Base-by-base conservation (phyloP, 1,140 invertebrate species). In the Diuraphis noxia region DNA sequence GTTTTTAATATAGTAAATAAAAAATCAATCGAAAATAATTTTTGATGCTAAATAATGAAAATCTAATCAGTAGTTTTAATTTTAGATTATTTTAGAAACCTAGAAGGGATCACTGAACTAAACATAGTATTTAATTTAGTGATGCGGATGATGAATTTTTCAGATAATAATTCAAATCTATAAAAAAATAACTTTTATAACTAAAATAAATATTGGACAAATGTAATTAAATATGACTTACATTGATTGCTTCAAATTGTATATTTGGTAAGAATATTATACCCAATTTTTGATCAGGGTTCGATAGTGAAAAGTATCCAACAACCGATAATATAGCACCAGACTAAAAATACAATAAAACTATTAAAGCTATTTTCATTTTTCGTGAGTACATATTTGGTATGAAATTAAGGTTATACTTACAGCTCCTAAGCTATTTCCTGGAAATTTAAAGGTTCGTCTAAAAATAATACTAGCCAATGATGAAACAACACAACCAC, bases 291-390 rank as follows among this genome's bases (percentile, higher is more conserved):
- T 96, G 96, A 92, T 99, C 96, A 81, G 98, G 98, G 94, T 96
- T 97, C 93, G 96, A 95, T 43, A 96, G 95, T 94, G 98, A 99
- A 23, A 98, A 96, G 93, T 97, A 98, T 52, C 96, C 97, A 87
- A 99, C 93, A 38, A 99, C 94, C 23, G 96, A 96, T 96, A 99
- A 97, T 92, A 99, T 97, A 84, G 98, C 98, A 86, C 98, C 98
- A 72, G 98, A 99, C 97, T 99, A 93, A 92, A 95, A 94, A 92
- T 92, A 90, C 10, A 91, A 89, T 91, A 77, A 89, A n/a, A 91
- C 92, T 92, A 86, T 36, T 40, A 46, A 72, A 38, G 52, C 23
- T 63, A 90, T 30, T 85, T 25, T 41, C 30, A 25, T 1, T 30
- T 85, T 25, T 41, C 30, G 19, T 1, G 77, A 77, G n/a, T 82